Percentiles rank a stretch among this genome's conserved stretches.
Evolutionary conservation across 2,797 vertebrate species (phyloP).

Genomic region (Argya squamiceps): DNA sequence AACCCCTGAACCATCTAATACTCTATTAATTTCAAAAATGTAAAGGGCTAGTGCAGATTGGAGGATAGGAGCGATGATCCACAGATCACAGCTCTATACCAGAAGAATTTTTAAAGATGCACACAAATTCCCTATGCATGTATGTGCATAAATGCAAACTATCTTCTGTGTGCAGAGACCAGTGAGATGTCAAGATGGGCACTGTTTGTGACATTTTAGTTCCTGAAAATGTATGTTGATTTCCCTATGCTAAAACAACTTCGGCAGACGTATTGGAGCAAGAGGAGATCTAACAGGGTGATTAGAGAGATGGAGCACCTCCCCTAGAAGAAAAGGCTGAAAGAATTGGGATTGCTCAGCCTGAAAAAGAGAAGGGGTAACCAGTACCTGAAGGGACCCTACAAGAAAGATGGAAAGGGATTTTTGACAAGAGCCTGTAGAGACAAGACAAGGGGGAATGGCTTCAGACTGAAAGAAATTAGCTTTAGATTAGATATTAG

Average conservation of each 20-base stretch:
- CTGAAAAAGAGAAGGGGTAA: neutral
- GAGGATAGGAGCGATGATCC: neutral
- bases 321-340: neutral
- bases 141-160: neutral
- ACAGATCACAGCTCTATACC: neutral
- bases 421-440: neutral
- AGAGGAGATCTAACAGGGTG: neutral
- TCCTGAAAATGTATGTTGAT: neutral
- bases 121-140: neutral
- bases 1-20: neutral
- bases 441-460: neutral
- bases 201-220: neutral
- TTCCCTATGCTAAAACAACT: neutral
- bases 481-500: neutral
- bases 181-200: neutral
- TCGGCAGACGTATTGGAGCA: neutral
- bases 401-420: neutral
- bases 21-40: neutral
- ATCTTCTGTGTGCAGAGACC: neutral
- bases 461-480: neutral
- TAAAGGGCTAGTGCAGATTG: neutral
- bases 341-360: neutral
- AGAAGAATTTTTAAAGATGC: neutral
- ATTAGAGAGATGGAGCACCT: neutral
- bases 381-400: neutral